Evolutionary conservation across 2,888 invertebrate species (phyloP).

Genomic region (Pocota personata): DNA sequence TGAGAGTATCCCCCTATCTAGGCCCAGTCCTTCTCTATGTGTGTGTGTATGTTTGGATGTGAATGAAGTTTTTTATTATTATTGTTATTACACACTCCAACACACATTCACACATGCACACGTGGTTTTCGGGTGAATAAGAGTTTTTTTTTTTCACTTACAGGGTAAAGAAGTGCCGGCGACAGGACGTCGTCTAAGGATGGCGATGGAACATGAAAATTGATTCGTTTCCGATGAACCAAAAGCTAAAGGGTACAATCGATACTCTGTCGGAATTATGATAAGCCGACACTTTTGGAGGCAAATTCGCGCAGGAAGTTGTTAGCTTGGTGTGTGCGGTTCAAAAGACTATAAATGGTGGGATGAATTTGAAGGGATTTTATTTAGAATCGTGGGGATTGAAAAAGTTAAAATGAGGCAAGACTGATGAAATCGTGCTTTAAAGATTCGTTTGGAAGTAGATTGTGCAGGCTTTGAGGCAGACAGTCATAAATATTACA

Average conservation of each 20-base stretch:
- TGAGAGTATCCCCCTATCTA: constrained; percentile 31
- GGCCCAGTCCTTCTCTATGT: constrained; percentile 11
- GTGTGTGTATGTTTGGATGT: constrained; percentile 34
- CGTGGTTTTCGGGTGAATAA: constrained; percentile 31
- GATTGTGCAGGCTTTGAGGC: no score
- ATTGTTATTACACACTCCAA: constrained; percentile 65
- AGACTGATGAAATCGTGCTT: not conserved
- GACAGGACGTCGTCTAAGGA: constrained; percentile 59
- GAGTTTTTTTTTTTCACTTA: constrained; percentile 36
- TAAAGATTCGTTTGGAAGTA: no score
- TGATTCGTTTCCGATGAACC: constrained; percentile 74
- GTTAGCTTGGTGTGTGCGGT: constrained; percentile 44
- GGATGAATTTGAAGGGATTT: not conserved
- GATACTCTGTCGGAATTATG: constrained; percentile 70
- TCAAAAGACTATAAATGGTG: not conserved
- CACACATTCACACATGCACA: constrained; percentile 19
- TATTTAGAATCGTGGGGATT: not conserved
- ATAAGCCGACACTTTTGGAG: constrained; percentile 64
- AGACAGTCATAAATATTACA: no score
- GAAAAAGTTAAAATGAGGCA: not conserved
- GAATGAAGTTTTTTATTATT: constrained; percentile 68
- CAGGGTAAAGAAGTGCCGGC: constrained; percentile 46
- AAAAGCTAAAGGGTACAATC: constrained; percentile 73
- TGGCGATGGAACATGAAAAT: constrained; percentile 70
- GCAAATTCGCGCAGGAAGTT: constrained; percentile 72